A percentile compares a stretch with the other conserved stretches of the same genome.
Conservation (phyloP, 2,797 vertebrate genomes). For the Yasuhikotakia modesta region DNA sequence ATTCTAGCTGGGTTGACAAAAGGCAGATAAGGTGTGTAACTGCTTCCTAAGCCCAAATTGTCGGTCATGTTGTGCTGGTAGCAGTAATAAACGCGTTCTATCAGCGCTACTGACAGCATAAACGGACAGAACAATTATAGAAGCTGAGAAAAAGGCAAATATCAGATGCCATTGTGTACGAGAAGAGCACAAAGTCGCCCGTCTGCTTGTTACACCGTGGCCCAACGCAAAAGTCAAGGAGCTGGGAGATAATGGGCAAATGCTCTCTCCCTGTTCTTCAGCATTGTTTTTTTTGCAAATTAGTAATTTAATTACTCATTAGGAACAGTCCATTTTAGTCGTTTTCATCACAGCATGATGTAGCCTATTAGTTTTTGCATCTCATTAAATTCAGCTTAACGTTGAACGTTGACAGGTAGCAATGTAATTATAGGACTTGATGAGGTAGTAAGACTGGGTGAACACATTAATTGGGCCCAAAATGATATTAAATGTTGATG, state of each 20-base stretch:
- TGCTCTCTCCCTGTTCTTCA: constrained; percentile 22
- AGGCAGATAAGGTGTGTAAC: constrained; percentile 58
- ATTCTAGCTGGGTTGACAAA: constrained; percentile 57
- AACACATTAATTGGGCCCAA: constrained; percentile 52
- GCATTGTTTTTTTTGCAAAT: constrained; percentile 52
- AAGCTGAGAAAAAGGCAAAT: constrained; percentile 63
- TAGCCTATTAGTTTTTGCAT: constrained; percentile 46
- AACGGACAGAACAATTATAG: constrained; percentile 74
- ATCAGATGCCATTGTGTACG: constrained; percentile 57
- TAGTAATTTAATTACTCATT: constrained; percentile 53
- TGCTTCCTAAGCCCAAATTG: constrained; percentile 68
- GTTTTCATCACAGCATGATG: constrained; percentile 49
- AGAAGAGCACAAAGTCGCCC: constrained; percentile 57
- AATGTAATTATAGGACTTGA: constrained; percentile 67
- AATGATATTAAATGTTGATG: constrained; percentile 57
- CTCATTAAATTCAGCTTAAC: constrained; percentile 61
- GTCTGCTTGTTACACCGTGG: constrained; percentile 59
- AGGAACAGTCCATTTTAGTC: constrained; percentile 50
- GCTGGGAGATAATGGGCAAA: constrained; percentile 32
- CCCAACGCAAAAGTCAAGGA: constrained; percentile 35
- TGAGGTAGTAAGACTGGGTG: constrained; percentile 53
- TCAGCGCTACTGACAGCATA: constrained; percentile 68
- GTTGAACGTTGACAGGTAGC: constrained; percentile 68
- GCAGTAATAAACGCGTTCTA: constrained; percentile 66
- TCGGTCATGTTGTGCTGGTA: constrained; percentile 59